Evolutionary conservation across 2,888 invertebrate species (phyloP).

Genomic region (Merodon equestris): DNA sequence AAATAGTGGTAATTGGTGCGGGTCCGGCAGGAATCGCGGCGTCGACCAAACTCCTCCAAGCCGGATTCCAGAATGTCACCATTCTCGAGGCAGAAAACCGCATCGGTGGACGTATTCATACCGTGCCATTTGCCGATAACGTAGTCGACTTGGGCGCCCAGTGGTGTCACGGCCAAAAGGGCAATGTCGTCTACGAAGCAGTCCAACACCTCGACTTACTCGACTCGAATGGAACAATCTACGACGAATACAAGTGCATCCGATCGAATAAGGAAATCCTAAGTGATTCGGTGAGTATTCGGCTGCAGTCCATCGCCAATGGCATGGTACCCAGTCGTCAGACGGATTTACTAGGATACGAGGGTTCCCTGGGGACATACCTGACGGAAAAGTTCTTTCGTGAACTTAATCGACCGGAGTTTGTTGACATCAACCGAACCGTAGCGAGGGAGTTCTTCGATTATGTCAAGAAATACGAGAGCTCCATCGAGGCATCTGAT

Average conservation of each 20-base stretch:
- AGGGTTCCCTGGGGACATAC: slow-evolving; percentile 76
- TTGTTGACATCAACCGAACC: slow-evolving; percentile 74
- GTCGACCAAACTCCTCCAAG: slow-evolving; percentile 76
- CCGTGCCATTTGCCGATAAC: slow-evolving; percentile 80
- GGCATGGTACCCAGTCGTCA: slow-evolving; percentile 76
- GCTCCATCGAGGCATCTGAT: slow-evolving; percentile 81
- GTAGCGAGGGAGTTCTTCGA: slow-evolving; percentile 81
- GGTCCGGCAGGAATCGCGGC: slow-evolving; percentile 78
- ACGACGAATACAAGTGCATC: slow-evolving; percentile 74
- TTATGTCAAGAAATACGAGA: slow-evolving; percentile 81
- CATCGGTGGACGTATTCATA: slow-evolving; percentile 83
- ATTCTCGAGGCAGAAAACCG: slow-evolving; percentile 83
- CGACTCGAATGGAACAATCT: slow-evolving; percentile 73
- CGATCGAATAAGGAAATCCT: slow-evolving; percentile 77
- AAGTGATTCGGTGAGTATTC: slow-evolving; percentile 73
- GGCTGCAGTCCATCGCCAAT: slow-evolving; percentile 76
- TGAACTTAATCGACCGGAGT: slow-evolving; percentile 71
- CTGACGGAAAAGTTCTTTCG: slow-evolving; percentile 73
- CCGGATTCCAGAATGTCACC: slow-evolving; percentile 79
- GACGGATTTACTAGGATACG: slow-evolving; percentile 73
- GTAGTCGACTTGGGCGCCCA: slow-evolving; percentile 87
- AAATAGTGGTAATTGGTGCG: slow-evolving; percentile 77
- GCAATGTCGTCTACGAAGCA: slow-evolving; percentile 82
- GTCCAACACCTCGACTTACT: slow-evolving; percentile 76
- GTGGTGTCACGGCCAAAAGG: slow-evolving; percentile 84